Percentiles rank a stretch among this genome's conserved stretches.
Evolutionary conservation across 1,140 invertebrate genomes (phyloP).

Genomic region (Drosophila orena): DNA sequence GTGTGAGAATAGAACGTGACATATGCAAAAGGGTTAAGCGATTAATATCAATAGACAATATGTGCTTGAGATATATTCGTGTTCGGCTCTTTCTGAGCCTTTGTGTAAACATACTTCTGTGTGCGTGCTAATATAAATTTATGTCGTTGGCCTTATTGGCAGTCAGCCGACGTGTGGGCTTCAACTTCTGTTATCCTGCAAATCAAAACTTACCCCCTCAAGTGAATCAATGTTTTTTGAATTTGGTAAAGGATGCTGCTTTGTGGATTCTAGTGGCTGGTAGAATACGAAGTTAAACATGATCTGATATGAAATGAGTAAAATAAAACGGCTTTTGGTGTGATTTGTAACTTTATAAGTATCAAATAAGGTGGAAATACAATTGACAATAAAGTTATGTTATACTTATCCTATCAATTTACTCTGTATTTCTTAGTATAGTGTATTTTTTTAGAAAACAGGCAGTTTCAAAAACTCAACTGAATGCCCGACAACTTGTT

Average conservation of each 20-base stretch:
- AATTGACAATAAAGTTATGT: too few species aligned
- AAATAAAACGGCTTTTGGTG: too few species aligned
- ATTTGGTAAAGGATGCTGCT: not conserved
- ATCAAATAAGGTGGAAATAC: too few species aligned
- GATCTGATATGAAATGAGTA: too few species aligned
- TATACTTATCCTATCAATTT: too few species aligned
- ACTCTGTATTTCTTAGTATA: too few species aligned
- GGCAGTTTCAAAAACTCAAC: not conserved
- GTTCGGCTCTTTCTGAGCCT: constrained; percentile 21
- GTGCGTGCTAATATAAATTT: constrained; percentile 50
- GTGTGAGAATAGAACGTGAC: constrained; percentile 46
- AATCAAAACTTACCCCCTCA: constrained; percentile 10
- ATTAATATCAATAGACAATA: constrained; percentile 73
- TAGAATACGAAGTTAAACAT: too few species aligned
- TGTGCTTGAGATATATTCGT: constrained; percentile 28
- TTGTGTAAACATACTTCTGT: constrained; percentile 4
- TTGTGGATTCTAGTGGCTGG: too few species aligned
- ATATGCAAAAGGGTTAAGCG: constrained; percentile 54
- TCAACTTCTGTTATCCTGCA: constrained; percentile 20
- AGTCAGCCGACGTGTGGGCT: constrained; percentile 16
- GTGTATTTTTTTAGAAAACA: not conserved
- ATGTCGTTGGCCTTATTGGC: constrained; percentile 34
- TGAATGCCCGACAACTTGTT: not conserved
- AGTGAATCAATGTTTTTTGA: not conserved
- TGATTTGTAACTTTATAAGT: too few species aligned